Percentiles rank a stretch among this genome's conserved stretches.
These are phyloP conservation scores for Tichodroma muraria DNA, from an alignment of 2,113 vertebrate genomes.

Conservation along the genomic window DNA sequence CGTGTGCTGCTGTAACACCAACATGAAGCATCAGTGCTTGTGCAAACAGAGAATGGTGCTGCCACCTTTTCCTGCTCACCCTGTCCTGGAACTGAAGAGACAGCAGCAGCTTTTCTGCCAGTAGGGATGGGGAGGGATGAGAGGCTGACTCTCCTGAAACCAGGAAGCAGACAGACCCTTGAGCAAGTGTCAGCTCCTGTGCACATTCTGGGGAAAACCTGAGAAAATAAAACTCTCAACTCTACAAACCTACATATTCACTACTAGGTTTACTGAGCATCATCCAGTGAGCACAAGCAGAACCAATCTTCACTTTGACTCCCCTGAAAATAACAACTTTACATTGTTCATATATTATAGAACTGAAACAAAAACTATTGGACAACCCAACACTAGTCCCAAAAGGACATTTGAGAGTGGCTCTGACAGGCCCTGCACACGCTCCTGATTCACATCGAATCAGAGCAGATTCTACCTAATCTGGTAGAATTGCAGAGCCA, in stretches of 20 bases:
- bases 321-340: neutral
- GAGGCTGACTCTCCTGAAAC: neutral
- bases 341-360: neutral
- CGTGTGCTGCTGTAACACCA: neutral
- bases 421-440: neutral
- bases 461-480: too few species aligned
- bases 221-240: neutral
- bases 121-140: neutral
- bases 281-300: neutral
- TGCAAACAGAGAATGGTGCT: neutral
- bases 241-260: neutral
- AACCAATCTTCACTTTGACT: neutral
- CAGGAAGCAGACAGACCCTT: neutral
- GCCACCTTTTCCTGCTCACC: neutral
- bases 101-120: neutral
- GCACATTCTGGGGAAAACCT: neutral
- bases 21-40: neutral
- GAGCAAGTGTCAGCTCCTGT: neutral
- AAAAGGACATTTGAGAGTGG: neutral
- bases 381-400: neutral
- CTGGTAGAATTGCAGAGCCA: too few species aligned
- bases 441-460: rapidly evolving
- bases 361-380: neutral
- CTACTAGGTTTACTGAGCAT: neutral
- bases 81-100: neutral